Percentiles rank a stretch among this genome's conserved stretches.
Evolutionary conservation across 2,113 vertebrate genomes (phyloP).

Genomic region (Scatophagus argus): DNA sequence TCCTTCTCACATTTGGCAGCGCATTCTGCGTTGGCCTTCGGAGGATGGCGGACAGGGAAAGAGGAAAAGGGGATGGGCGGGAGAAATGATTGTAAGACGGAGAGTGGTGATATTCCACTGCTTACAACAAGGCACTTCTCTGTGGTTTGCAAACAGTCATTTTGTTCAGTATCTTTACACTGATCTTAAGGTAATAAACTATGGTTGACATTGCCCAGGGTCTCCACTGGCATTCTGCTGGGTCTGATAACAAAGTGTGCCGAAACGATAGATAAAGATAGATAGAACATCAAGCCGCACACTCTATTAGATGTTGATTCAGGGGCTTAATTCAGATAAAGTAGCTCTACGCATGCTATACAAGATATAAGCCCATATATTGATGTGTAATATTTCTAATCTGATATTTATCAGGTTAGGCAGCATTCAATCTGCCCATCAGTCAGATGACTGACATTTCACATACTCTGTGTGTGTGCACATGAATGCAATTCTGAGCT

Average conservation of each 20-base stretch:
- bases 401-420: slow-evolving; percentile 59
- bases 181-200: slow-evolving; percentile 74
- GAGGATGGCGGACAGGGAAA: background rate
- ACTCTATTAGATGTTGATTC: slow-evolving; percentile 68
- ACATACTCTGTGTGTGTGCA: slow-evolving; percentile 17
- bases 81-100: slow-evolving; percentile 19
- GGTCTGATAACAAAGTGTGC: slow-evolving; percentile 66
- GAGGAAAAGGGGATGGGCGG: background rate
- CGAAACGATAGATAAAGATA: slow-evolving; percentile 69
- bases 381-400: slow-evolving; percentile 52
- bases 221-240: slow-evolving; percentile 67
- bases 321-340: slow-evolving; percentile 66
- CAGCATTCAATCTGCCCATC: slow-evolving; percentile 38
- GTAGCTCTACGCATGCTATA: slow-evolving; percentile 31
- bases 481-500: slow-evolving; percentile 38
- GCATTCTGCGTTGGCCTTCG: slow-evolving; percentile 19
- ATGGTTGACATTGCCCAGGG: slow-evolving; percentile 67
- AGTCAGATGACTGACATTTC: slow-evolving; percentile 46
- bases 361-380: slow-evolving; percentile 46
- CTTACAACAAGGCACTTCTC: slow-evolving; percentile 22
- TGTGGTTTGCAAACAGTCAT: slow-evolving; percentile 65
- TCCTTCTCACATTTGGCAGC: slow-evolving; percentile 28
- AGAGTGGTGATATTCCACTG: slow-evolving; percentile 15
- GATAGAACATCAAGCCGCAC: background rate
- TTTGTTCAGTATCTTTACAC: slow-evolving; percentile 69